Conservation (phyloP, 2,113 vertebrate species). For the Laticauda colubrina region DNA sequence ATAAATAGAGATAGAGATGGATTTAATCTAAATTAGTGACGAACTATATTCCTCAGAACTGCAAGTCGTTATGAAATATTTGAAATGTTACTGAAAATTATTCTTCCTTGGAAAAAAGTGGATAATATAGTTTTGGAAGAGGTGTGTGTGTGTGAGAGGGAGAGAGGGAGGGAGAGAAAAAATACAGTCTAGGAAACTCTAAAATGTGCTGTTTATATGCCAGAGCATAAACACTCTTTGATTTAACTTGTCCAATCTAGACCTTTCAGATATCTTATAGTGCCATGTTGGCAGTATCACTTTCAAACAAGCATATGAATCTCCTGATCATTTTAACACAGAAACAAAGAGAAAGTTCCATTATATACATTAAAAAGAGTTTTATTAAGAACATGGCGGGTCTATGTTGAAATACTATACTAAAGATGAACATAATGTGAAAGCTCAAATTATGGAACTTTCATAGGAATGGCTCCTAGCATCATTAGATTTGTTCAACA, state of each 20-base stretch:
- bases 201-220: conserved; percentile 48
- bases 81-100: conserved; percentile 52
- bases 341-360: not conserved
- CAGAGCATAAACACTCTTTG: not conserved
- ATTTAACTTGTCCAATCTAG: not conserved
- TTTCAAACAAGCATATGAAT: conserved; percentile 39
- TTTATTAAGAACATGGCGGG: not conserved
- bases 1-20: not conserved
- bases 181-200: conserved; percentile 33
- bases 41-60: conserved; percentile 45
- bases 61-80: conserved; percentile 54
- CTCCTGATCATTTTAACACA: conserved; percentile 42
- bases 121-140: conserved; percentile 50
- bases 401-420: not conserved
- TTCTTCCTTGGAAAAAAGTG: conserved; percentile 46
- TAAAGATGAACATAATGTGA: not conserved
- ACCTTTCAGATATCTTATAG: not conserved
- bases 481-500: not conserved
- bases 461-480: not conserved
- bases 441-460: not conserved
- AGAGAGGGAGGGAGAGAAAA: not conserved
- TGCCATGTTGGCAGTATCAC: not conserved
- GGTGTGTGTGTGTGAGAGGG: too few relatives aligned
- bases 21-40: conserved; percentile 35
- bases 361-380: not conserved